Conservation (phyloP, 2,797 vertebrate genomes). For the Aselliscus stoliczkanus region DNA sequence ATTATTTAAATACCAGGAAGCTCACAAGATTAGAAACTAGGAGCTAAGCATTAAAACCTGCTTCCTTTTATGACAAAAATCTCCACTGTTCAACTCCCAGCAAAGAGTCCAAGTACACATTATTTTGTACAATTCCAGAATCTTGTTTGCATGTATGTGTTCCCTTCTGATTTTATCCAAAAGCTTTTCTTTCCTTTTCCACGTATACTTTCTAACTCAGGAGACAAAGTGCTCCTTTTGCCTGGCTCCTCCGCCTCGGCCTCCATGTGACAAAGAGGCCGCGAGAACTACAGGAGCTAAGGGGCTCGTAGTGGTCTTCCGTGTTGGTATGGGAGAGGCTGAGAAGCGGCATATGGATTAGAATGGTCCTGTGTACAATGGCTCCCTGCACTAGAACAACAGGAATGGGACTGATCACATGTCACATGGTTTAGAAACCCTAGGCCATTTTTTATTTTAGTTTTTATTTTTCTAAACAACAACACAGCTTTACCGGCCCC, state of each 20-base stretch:
- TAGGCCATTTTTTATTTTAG: background rate
- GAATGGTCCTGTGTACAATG: background rate
- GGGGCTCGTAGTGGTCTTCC: background rate
- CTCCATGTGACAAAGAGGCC: background rate
- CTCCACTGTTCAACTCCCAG: background rate
- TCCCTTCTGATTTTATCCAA: constrained; percentile 45
- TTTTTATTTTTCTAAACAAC: constrained; percentile 28
- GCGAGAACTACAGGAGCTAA: constrained; percentile 2
- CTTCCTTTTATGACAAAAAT: constrained; percentile 23
- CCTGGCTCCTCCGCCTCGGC: background rate
- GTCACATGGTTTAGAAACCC: constrained; percentile 21
- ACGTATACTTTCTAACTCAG: constrained; percentile 30
- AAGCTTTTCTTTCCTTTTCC: constrained; percentile 34
- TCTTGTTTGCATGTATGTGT: constrained; percentile 20
- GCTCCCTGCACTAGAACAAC: constrained; percentile 23
- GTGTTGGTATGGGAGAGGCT: constrained; percentile 13
- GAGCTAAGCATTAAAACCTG: background rate
- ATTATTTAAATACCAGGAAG: background rate
- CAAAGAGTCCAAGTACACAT: background rate
- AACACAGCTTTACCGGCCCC: background rate
- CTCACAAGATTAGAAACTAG: constrained; percentile 34
- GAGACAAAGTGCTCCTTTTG: constrained; percentile 33
- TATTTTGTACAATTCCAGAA: constrained; percentile 13
- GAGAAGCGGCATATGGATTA: constrained; percentile 18
- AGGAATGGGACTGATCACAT: background rate